Evolutionary conservation across 1,140 invertebrate species (phyloP).

Genomic region (Luehdorfia chinensis): DNA sequence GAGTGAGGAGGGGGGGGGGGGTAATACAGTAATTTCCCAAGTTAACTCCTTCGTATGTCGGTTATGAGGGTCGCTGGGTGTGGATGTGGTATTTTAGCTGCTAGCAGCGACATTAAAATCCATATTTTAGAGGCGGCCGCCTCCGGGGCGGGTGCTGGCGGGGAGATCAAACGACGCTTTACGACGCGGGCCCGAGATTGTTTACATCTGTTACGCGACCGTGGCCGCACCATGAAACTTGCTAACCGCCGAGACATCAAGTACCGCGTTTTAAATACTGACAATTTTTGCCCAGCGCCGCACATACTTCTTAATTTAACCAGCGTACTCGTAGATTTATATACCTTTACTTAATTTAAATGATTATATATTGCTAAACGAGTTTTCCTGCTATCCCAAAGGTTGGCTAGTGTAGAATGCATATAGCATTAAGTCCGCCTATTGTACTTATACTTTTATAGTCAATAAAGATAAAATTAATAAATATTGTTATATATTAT

Average conservation of each 20-base stretch:
- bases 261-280: no score
- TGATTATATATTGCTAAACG: no score
- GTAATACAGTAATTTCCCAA: slow-evolving; percentile 4
- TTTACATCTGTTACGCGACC: slow-evolving; percentile 71
- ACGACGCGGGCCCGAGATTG: slow-evolving; percentile 65
- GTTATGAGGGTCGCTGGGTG: slow-evolving; percentile 51
- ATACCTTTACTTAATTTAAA: no score
- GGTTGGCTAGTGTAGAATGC: no score
- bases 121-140: slow-evolving; percentile 62
- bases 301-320: no score
- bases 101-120: slow-evolving; percentile 63
- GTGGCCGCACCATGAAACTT: slow-evolving; percentile 62
- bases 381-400: no score
- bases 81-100: slow-evolving; percentile 64
- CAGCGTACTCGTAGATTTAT: no score
- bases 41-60: slow-evolving; percentile 16
- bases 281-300: no score
- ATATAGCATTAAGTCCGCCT: no score
- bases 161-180: slow-evolving; percentile 72
- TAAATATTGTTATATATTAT: no score
- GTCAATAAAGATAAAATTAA: no score
- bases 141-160: slow-evolving; percentile 33
- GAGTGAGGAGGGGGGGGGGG: neutral
- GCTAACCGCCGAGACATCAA: slow-evolving; percentile 63
- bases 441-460: no score